These are phyloP conservation scores for Drosophila helvetica DNA, from an alignment of 2,888 invertebrate genomes.

Conservation along the genomic window DNA sequence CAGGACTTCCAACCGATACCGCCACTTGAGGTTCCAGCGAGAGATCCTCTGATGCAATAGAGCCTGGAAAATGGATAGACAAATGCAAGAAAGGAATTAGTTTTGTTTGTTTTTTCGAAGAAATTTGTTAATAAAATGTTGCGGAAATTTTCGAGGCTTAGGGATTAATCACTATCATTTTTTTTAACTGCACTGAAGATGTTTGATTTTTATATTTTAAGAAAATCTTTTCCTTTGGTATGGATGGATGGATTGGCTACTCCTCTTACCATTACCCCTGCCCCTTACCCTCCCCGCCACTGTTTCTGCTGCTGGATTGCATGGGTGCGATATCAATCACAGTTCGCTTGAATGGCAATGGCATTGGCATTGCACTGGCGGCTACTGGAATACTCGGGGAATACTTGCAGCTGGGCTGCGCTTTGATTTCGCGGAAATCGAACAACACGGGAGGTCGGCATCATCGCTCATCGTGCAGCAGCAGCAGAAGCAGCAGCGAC, in stretches of 20 bases:
- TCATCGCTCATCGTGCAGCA: conserved; percentile 59
- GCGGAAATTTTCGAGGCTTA: not conserved
- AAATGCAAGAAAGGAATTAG: not conserved
- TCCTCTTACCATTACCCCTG: conserved; percentile 1
- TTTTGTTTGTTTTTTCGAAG: not conserved
- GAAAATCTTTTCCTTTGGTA: not conserved
- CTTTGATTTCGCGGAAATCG: conserved; percentile 80
- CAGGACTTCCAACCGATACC: conserved; percentile 83
- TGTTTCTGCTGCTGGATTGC: conserved; percentile 9
- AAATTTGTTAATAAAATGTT: too few species aligned
- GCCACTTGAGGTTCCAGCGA: conserved; percentile 87
- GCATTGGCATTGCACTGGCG: conserved; percentile 58
- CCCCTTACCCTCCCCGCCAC: not conserved
- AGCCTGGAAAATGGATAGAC: conserved; percentile 86
- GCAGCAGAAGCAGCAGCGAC: conserved; percentile 20
- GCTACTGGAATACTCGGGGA: conserved; percentile 43
- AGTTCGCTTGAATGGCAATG: conserved; percentile 71
- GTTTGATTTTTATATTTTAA: not conserved
- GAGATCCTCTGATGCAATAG: conserved; percentile 91
- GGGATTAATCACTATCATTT: not conserved
- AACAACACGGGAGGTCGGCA: conserved; percentile 80
- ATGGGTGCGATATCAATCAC: conserved; percentile 68
- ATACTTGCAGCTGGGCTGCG: conserved; percentile 69
- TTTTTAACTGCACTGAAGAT: too few species aligned
- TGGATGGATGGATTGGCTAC: not conserved